Conservation (phyloP, 2,888 invertebrate genomes). For the Spodoptera picta region DNA sequence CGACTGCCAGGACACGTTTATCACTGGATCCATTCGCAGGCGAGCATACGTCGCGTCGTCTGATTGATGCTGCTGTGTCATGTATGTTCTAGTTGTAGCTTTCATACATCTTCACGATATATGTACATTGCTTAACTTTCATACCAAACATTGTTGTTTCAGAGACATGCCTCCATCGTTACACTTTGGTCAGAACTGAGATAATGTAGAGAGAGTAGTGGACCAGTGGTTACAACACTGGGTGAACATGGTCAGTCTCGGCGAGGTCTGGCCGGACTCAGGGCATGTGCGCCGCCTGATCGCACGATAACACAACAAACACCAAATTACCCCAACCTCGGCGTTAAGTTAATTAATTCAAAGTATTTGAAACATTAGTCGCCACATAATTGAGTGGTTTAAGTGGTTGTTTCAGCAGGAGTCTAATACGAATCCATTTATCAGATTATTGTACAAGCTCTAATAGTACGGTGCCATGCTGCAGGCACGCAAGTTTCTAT, state of each 20-base stretch:
- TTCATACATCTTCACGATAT: background rate
- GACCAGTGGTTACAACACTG: background rate
- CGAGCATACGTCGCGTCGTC: slow-evolving; percentile 3
- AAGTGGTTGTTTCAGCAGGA: slow-evolving; percentile 20
- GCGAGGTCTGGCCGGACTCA: slow-evolving; percentile 7
- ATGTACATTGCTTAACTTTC: too few relatives aligned
- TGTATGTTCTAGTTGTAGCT: slow-evolving; percentile 7
- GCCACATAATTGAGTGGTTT: slow-evolving; percentile 37
- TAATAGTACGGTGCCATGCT: slow-evolving; percentile 1
- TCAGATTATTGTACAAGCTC: slow-evolving; percentile 2
- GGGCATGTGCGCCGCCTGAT: slow-evolving; percentile 33
- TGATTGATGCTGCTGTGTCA: slow-evolving; percentile 20
- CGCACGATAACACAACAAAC: slow-evolving; percentile 33
- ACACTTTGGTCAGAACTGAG: too few relatives aligned
- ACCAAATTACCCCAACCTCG: slow-evolving; percentile 21
- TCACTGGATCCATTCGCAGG: slow-evolving; percentile 2
- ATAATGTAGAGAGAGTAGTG: too few relatives aligned
- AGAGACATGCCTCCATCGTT: too few relatives aligned
- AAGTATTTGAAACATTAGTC: slow-evolving; percentile 41
- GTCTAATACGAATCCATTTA: slow-evolving; percentile 23
- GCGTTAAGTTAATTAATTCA: slow-evolving; percentile 39
- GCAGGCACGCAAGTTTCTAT: too few relatives aligned
- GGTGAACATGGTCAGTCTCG: slow-evolving; percentile 8
- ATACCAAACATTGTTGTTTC: too few relatives aligned
- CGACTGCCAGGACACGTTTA: slow-evolving; percentile 18